Conservation (phyloP, 2,888 invertebrate genomes). For the Buathra laborator region DNA sequence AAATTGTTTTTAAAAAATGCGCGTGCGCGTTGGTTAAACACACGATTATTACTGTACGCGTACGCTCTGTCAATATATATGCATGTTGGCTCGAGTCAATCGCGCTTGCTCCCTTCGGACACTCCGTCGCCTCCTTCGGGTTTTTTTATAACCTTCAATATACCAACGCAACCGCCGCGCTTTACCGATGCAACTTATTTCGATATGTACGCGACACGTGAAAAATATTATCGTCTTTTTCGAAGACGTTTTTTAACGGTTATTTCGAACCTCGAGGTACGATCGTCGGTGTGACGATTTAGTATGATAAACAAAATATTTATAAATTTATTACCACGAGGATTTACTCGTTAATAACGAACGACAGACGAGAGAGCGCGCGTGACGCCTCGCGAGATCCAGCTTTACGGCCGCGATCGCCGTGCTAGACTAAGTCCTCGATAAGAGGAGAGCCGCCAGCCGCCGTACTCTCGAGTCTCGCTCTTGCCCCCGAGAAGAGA, state of each 20-base stretch:
- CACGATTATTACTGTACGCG: neutral
- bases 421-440: conserved; percentile 72
- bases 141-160: neutral
- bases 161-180: neutral
- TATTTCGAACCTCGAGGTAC: too few relatives aligned
- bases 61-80: neutral
- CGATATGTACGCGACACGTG: too few relatives aligned
- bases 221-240: too few relatives aligned
- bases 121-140: conserved; percentile 53
- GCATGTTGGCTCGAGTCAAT: conserved; percentile 18
- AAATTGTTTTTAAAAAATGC: conserved; percentile 12
- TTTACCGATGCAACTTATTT: too few relatives aligned
- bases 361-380: conserved; percentile 20
- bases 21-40: neutral
- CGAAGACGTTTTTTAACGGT: too few relatives aligned
- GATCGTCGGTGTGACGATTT: neutral
- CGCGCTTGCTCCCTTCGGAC: conserved; percentile 31
- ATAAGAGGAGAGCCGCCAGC: conserved; percentile 69
- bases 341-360: neutral
- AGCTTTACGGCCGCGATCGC: conserved; percentile 71
- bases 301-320: neutral
- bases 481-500: conserved; percentile 64
- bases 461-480: conserved; percentile 54
- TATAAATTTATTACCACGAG: conserved; percentile 28
- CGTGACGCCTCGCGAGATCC: conserved; percentile 61